Base-by-base conservation (phyloP, 1,140 invertebrate genomes). In the Protaetia brevitarsis region DNA sequence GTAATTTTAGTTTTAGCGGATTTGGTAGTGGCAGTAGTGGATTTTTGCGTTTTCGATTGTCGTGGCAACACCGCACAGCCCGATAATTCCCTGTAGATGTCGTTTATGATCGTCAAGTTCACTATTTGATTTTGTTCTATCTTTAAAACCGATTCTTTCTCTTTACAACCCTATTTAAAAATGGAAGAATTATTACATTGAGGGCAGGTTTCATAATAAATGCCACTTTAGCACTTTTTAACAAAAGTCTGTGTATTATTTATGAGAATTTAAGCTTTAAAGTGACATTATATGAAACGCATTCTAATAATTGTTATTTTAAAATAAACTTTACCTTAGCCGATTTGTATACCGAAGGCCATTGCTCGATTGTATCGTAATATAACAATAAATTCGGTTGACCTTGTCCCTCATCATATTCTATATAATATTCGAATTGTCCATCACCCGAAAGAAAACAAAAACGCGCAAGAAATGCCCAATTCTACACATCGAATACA, bases 381-480 rank as follows among this genome's bases (percentile, higher is more conserved):
- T 94, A 94, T 0, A 94, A 78, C 56, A 93, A 78, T 45, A 93
- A 76, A 74, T 92, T 90, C n/a, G 89, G 84, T 11, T 84, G 82
- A 1, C 84, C 85, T 72, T 86, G 84, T n/a, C 86, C 83, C 64
- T 84, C 81, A 57, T 87, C 85, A 75, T 90, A 92, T 68, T 88
- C 83, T 58, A 95, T 87, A 37, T 88, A 79, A 74, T 93, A 95
- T 68, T 87, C 85, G 72, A 94, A 92, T 69, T 85, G 84, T 13
- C 93, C 92, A 64, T 88, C 83, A 37, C 89, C 78, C 0, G 91
- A 91, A 1, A 94, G 78, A 73, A 94, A 95, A 74, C 93, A 95
- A 76, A 95, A 95, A 68, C 92, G 82, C 8, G 91, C 82, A 2
- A 94, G 73, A 77, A 93, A 95, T 10, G 85, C 85, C 92, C 92